Evolutionary conservation across 64 coral and sea anemone species (phyloP).

Genomic region (Pocillopora verrucosa): DNA sequence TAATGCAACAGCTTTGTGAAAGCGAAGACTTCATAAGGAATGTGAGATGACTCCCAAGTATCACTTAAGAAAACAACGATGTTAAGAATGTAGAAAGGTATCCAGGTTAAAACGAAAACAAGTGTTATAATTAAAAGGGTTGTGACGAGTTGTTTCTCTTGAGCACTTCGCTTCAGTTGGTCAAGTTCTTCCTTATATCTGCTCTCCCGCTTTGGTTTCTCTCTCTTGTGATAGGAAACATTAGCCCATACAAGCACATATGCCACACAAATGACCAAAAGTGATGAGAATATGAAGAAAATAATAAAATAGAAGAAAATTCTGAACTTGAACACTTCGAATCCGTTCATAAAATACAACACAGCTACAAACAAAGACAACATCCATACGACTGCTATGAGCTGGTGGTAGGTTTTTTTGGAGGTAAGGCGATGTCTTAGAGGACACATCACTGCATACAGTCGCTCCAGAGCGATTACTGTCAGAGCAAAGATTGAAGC

Average conservation of each 20-base stretch:
- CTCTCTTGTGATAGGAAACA: slow-evolving; percentile 21
- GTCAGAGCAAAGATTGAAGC: slow-evolving; percentile 84
- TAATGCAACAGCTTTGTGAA: slow-evolving; percentile 84
- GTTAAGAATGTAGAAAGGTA: slow-evolving; percentile 83
- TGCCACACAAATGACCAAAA: slow-evolving; percentile 67
- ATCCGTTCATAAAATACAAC: slow-evolving; percentile 66
- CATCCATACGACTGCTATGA: slow-evolving; percentile 62
- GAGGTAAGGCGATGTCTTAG: slow-evolving; percentile 56
- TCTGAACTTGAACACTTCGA: slow-evolving; percentile 56
- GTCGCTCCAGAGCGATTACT: slow-evolving; percentile 67
- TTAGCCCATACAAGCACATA: slow-evolving; percentile 78
- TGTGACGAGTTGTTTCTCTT: slow-evolving; percentile 56
- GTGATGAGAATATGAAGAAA: slow-evolving; percentile 52
- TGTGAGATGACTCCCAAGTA: not conserved
- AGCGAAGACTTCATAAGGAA: slow-evolving; percentile 59
- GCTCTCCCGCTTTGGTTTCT: not conserved
- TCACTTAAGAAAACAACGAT: slow-evolving; percentile 74
- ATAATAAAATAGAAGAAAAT: slow-evolving; percentile 84
- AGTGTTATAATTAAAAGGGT: slow-evolving; percentile 76
- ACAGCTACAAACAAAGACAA: slow-evolving; percentile 57
- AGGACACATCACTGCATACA: slow-evolving; percentile 71
- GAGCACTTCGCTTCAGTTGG: slow-evolving; percentile 26
- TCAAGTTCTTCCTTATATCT: slow-evolving; percentile 9
- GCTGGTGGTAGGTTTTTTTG: slow-evolving; percentile 54
- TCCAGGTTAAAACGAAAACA: slow-evolving; percentile 81